Base-by-base conservation (phyloP, 2,113 vertebrate species). In the Aldabrachelys gigantea region DNA sequence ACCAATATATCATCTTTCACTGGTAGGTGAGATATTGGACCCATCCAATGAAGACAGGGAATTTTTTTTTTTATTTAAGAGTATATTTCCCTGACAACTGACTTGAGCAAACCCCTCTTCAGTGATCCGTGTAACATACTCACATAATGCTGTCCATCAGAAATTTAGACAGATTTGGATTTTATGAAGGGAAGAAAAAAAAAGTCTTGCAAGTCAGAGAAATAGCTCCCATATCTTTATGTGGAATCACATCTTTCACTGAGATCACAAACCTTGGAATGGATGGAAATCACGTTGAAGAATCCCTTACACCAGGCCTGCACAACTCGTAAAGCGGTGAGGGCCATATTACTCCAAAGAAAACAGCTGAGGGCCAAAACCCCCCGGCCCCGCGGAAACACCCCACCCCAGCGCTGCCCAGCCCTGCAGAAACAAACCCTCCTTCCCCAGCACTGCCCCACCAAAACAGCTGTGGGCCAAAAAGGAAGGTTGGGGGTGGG, bases 241-340 rank as follows among this genome's bases (percentile, higher is more conserved):
- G 79, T 75, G 79, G 35, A 95, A 59, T 80, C 5, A 25, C 11
- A 52, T 78, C 31, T 93, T 92, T 57, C 50, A 62, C 2, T 1
- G 38, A 86, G 82, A 47, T 44, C 86, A 84, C 22, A 87, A 93
- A 90, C 11, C 54, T 84, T 14, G 89, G 31, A 91, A 54, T 87
- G 16, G 89, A 75, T 54, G 80, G 84, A 62, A 92, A 38, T 5
- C 80, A 12, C 52, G 6, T n/a, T 59, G 80, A 91, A 89, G 56
- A 92, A 91, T 79, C 47, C 27, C 31, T 72, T 56, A 59, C 27
- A 59, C 27, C 27, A 44, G 44, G 44, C 44, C 44, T 44, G 44
- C 44, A 44, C 44, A 44, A 44, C 44, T 44, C 6, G 44, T 44
- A 44, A 44, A 44, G 44, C 44, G 44, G 44, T 6, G 44, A 44